Base-by-base conservation (phyloP, 2,113 vertebrate genomes). In the Sebastes schlegelii region DNA sequence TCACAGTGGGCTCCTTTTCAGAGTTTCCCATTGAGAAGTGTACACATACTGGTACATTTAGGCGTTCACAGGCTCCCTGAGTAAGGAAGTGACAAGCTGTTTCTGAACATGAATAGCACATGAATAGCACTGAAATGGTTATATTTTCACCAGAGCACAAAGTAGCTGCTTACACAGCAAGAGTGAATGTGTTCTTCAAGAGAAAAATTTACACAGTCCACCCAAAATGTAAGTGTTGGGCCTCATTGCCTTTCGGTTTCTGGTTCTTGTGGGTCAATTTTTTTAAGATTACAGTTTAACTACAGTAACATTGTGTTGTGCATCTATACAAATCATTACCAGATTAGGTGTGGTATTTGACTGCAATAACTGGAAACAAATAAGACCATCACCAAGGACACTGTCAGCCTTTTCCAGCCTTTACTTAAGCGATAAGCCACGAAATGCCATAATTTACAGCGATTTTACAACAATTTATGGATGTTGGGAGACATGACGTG, bases 51-150 rank as follows among this genome's bases (percentile, higher is more conserved):
- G 9, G 6, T 21, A 63, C 46, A 51, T 52, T 23, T 9, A 26
- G n/a, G 11, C 68, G 64, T 66, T 46, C n/a, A 64, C 26, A 45
- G 21, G 14, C 57, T 43, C 57, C 16, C 40, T 4, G 64, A 60
- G 26, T 21, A 71, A 51, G 21, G 21, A 49, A 75, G 60, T 5
- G 14, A 14, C 23, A 51, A 40, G 26, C 71, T 42, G 61, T 46
- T 14, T 76, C 52, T 46, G 46, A 70, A 54, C 65, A 79, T n/a
- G 46, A 82, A 70, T 12, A n/a, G 1, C 21, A 54, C 65, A 79
- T n/a, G 46, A 82, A 70, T 12, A n/a, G 1, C 21, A 57, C 12
- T 61, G 43, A 65, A 52, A 54, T 21, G 19, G 51, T 61, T 23
- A n/a, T 8, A 21, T 45, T 46, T 61, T 45, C 58, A 21, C n/a